A percentile compares a stretch with the other conserved stretches of the same genome.
Conservation (phyloP, 2,888 invertebrate species). For the Sphecodes monilicornis region DNA sequence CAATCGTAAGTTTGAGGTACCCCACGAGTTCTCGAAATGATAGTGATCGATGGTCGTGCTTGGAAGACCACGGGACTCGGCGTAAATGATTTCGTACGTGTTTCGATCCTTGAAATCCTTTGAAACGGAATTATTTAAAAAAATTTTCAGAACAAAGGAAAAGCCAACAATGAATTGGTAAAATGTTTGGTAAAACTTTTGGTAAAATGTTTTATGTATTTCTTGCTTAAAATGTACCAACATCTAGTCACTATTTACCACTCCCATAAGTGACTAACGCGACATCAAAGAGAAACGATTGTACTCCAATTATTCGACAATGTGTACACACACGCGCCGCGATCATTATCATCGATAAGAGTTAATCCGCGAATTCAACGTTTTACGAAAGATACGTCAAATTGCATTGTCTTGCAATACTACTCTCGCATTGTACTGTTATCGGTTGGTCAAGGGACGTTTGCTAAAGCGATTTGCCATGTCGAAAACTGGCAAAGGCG, state of each 20-base stretch:
- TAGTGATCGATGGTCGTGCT: no score
- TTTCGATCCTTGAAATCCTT: background rate
- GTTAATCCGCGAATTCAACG: background rate
- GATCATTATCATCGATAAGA: background rate
- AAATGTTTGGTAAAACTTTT: background rate
- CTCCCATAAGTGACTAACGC: conserved; percentile 9
- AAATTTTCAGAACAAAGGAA: background rate
- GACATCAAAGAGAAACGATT: conserved; percentile 5
- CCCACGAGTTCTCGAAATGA: no score
- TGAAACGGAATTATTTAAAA: no score
- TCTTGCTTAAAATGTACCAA: background rate
- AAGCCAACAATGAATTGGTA: background rate
- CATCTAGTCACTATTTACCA: background rate
- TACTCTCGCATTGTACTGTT: background rate
- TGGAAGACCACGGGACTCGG: background rate
- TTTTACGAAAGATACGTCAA: conserved; percentile 1
- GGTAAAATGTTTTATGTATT: background rate
- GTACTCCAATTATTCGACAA: background rate
- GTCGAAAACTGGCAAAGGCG: background rate
- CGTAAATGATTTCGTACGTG: background rate
- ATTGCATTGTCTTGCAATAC: background rate
- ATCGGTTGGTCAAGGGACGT: background rate
- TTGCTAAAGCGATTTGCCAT: background rate
- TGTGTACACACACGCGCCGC: background rate
- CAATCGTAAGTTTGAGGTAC: background rate